phyloP scores from a whole-genome alignment of 2,888 invertebrate genomes.

The Coelogynopora nodosa region DNA sequence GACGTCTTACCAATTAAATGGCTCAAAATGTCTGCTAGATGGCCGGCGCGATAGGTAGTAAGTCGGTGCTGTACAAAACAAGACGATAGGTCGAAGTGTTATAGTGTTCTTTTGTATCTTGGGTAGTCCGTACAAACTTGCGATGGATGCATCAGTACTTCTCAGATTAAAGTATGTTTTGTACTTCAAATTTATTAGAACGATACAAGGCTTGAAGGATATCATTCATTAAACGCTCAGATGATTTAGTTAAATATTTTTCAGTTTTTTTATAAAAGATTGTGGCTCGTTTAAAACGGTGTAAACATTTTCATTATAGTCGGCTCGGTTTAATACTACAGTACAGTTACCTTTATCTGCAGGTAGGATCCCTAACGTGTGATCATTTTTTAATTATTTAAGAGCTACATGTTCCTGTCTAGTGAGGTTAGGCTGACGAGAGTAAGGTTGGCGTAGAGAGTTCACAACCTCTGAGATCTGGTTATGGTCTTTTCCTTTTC shows the following conservation, averaged over 20 bases:
- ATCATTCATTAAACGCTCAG: conserved; percentile 10
- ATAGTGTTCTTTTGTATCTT: neutral
- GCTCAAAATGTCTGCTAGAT: neutral
- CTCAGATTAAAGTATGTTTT: neutral
- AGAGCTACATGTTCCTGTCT: neutral
- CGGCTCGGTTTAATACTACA: neutral
- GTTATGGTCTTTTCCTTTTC: neutral
- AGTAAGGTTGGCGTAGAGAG: conserved; percentile 11
- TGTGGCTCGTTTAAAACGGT: neutral
- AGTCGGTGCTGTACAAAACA: neutral
- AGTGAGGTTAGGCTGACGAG: neutral
- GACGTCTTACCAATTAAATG: neutral
- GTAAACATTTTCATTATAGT: conserved; percentile 10
- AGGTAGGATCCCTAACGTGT: neutral
- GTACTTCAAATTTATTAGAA: conserved; percentile 9
- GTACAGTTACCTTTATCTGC: neutral
- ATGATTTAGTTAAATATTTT: neutral
- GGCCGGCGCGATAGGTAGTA: neutral
- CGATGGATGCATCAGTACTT: conserved; percentile 20
- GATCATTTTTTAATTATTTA: conserved; percentile 15
- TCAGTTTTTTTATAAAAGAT: neutral
- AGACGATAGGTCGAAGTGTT: conserved; percentile 16
- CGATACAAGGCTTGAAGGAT: neutral
- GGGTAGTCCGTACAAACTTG: neutral
- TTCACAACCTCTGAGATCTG: neutral